phyloP scores from a whole-genome alignment of 2,113 vertebrate species.

The Daphoenositta chrysoptera region DNA sequence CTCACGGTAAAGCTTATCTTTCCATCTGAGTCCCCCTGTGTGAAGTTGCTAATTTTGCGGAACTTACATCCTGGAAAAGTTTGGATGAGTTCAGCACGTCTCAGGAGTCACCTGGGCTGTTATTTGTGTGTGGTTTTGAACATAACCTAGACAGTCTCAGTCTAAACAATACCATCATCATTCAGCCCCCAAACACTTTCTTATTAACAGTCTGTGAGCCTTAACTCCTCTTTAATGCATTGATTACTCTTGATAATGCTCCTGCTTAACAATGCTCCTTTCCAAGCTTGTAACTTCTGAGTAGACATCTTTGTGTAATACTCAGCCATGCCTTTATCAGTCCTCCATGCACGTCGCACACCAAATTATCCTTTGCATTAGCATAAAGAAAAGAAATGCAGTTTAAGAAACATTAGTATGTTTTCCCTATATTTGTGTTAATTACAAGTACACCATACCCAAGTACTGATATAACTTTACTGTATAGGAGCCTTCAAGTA shows the following conservation, averaged over 20 bases:
- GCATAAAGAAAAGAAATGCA: constrained; percentile 23
- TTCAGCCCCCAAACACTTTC: background rate
- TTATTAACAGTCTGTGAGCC: rapidly evolving
- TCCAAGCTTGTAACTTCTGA: background rate
- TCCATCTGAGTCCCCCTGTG: background rate
- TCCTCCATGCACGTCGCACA: background rate
- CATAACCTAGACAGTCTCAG: background rate
- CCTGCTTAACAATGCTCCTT: background rate
- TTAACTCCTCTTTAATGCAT: background rate
- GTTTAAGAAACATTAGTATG: background rate
- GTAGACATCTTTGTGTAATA: background rate
- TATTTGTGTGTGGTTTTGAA: background rate
- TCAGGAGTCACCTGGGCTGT: background rate
- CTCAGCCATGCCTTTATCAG: background rate
- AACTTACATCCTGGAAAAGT: background rate
- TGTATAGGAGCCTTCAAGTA: constrained; percentile 54
- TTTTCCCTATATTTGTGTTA: constrained; percentile 48
- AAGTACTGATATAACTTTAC: constrained; percentile 57
- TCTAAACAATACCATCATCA: background rate
- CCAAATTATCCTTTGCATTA: constrained; percentile 33
- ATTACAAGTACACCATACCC: constrained; percentile 43
- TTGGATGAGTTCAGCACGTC: background rate
- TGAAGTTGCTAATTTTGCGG: background rate
- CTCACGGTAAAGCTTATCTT: background rate
- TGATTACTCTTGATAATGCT: background rate